Base-by-base conservation (phyloP, 2,113 vertebrate species). In the Apteryx mantelli region DNA sequence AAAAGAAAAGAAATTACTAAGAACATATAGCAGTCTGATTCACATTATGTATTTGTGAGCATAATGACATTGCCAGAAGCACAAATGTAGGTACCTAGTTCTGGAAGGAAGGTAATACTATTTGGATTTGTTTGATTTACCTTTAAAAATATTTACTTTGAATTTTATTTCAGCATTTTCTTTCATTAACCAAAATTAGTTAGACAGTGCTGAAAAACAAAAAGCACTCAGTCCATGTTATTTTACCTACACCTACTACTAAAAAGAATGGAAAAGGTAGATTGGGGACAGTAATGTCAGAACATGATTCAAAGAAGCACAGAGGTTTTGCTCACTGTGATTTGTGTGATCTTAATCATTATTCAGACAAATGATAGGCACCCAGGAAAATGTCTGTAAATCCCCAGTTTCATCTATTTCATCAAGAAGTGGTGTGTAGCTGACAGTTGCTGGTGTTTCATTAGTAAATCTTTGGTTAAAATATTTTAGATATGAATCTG, bases 381-480 rank as follows among this genome's bases (percentile, higher is more conserved):
- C 38, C 75, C 84, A 61, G 26, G 79, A 68, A 89, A 82, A 85
- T 38, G 24, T 30, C 34, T 88, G n/a, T 44, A 93, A 91, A 93
- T 70, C 48, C 48, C 66, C 34, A 48, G n/a, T 82, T 91, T 82
- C 58, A 70, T 77, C 8, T 91, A 21, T 93, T 95, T 93, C 60
- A 71, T 74, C 85, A 76, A 82, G n/a, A 73, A 82, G 77, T 55
- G 9, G 1, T 80, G 5, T 76, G 28, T 65, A 65, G 48, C 11
- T 55, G 91, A 32, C 19, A 82, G 25, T 50, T 93, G 6, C 11
- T 77, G 78, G 22, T 40, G 28, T 79, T 96, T 75, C 9, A 85
- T 68, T 64, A 69, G 36, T 73, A 96, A 87, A 86, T 86, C 79
- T 94, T 82, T 70, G 5, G 8, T 82, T 88, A 80, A 94, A 93